These are phyloP conservation scores for Drosophila ogumai DNA, from an alignment of 1,140 invertebrate species.

Conservation along the genomic window DNA sequence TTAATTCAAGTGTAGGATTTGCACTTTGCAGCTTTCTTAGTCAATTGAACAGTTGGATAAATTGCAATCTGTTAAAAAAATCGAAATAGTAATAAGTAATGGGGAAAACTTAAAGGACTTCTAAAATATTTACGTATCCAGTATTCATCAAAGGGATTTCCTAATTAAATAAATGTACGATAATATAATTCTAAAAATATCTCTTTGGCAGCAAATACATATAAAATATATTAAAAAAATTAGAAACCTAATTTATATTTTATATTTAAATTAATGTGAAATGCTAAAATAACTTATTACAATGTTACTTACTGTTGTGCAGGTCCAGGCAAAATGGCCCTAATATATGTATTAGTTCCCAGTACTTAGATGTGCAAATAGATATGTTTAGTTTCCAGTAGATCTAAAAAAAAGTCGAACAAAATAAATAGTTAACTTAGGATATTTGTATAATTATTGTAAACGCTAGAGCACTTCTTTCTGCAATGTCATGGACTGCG, in stretches of 20 bases:
- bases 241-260: not conserved
- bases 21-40: not conserved
- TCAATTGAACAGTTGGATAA: not conserved
- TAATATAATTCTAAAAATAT: no score
- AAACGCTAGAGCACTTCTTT: not conserved
- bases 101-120: not conserved
- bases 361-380: not conserved
- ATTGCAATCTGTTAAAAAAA: not conserved
- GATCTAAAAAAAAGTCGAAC: not conserved
- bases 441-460: not conserved
- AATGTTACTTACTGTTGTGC: not conserved
- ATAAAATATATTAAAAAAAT: no score
- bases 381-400: not conserved
- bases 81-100: not conserved
- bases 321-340: not conserved
- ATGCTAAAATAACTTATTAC: no score
- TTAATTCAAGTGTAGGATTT: no score
- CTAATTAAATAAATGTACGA: no score
- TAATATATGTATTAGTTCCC: not conserved
- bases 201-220: no score
- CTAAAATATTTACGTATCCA: no score
- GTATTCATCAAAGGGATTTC: no score
- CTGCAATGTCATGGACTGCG: not conserved
- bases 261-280: not conserved
- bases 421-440: not conserved